These are phyloP conservation scores for Mionectes olivaceus DNA, from an alignment of 2,797 vertebrate genomes.

Conservation along the genomic window DNA sequence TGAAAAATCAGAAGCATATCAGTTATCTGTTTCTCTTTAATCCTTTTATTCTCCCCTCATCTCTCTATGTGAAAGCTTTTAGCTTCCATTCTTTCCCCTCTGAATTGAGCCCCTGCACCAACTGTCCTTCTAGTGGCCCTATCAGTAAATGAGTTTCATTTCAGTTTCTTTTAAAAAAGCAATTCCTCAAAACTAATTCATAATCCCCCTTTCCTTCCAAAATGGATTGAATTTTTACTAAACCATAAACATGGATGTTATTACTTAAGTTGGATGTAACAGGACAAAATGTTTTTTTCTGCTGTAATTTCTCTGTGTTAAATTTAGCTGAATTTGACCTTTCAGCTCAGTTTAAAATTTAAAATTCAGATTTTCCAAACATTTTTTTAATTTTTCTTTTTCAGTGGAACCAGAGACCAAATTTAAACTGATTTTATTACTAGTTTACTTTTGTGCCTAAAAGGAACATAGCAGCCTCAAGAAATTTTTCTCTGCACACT, in stretches of 20 bases:
- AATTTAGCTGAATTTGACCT: background rate
- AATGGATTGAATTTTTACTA: background rate
- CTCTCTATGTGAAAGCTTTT: background rate
- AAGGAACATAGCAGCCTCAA: background rate
- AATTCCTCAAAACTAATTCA: background rate
- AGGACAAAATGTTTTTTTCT: background rate
- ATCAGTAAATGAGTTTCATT: background rate
- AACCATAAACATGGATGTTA: background rate
- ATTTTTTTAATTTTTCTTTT: background rate
- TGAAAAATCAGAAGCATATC: background rate
- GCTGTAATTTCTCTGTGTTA: background rate
- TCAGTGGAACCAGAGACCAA: background rate
- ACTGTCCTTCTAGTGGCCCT: background rate
- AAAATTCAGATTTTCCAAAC: background rate
- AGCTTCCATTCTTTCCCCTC: background rate
- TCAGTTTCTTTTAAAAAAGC: background rate
- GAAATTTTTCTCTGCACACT: background rate
- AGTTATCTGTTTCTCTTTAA: background rate
- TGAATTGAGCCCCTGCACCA: background rate
- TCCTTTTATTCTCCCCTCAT: background rate
- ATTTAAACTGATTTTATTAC: background rate
- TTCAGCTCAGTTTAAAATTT: background rate
- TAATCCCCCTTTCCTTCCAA: background rate
- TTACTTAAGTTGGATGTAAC: background rate
- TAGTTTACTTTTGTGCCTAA: background rate